Conservation (phyloP, 1,140 invertebrate genomes). For the Ceratosolen solmsi region DNA sequence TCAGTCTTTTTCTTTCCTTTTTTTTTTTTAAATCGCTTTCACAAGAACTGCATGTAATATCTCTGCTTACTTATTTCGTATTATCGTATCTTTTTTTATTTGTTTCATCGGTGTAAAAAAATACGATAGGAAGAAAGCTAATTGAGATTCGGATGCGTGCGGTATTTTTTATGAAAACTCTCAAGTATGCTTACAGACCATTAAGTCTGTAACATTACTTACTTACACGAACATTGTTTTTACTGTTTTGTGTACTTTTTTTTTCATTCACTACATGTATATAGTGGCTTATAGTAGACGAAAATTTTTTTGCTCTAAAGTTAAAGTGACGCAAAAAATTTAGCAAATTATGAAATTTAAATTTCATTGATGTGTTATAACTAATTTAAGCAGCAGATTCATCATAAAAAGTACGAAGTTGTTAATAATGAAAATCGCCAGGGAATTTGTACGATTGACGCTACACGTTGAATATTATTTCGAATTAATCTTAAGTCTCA, state of each 20-base stretch:
- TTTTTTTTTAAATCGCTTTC: conserved; percentile 42
- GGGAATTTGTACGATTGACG: too few species aligned
- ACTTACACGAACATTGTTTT: conserved; percentile 18
- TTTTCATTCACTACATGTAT: not conserved
- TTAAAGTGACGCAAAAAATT: too few species aligned
- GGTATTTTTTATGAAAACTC: conserved; percentile 16
- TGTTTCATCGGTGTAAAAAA: not conserved
- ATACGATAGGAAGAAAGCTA: not conserved
- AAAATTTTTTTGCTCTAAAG: not conserved
- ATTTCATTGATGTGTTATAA: too few species aligned
- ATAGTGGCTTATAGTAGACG: not conserved
- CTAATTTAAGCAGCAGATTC: too few species aligned
- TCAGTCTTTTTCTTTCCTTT: conserved; percentile 43
- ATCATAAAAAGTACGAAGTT: too few species aligned
- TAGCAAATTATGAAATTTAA: too few species aligned
- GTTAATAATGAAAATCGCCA: too few species aligned
- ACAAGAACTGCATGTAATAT: conserved; percentile 34
- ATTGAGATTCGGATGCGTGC: not conserved
- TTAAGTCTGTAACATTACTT: conserved; percentile 22
- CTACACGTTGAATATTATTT: too few species aligned
- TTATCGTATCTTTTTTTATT: not conserved
- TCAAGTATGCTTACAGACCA: conserved; percentile 19
- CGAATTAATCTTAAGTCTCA: too few species aligned
- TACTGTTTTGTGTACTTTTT: conserved; percentile 6
- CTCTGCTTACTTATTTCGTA: conserved; percentile 33